Evolutionary conservation across 2,113 vertebrate genomes (phyloP), one percentile per base, ranked within the genome.

Genomic region (Sebastes fasciatus): DNA sequence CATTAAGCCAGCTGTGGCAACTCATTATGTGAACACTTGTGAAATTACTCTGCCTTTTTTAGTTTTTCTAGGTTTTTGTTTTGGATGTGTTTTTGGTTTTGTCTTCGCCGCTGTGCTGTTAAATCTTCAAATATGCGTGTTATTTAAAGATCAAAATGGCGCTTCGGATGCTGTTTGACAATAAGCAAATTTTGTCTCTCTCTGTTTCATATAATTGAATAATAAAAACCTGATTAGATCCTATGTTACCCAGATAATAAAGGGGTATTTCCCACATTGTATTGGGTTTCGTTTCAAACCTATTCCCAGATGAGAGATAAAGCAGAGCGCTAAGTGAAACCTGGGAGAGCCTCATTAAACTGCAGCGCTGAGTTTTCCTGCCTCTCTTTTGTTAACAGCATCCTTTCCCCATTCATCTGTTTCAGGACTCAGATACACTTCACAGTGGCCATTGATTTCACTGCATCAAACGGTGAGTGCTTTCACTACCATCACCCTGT

Each of bases 391-490:
- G 61, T 77, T 86, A 85, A 88, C 77, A 73, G 49, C 52, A 82
- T 80, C 63, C 64, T 86, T 46, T 86, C n/a, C 43, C 46, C 79
- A 21, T 85, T 79, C 58, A 71, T 89, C 63, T 88, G 62, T 94
- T 91, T 75, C 85, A 98, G 98, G 87, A 98, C 97, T 70, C 98
- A 99, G 93, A 97, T 99, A 94, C 97, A 97, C 95, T 99, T 99
- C 95, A 99, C 98, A 0, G 98, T 99, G 93, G 98, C 97, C 93
- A 99, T 99, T 9, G 98, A 99, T 94, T 99, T 99, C 94, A 99
- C 98, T 0, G 98, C 98, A 16, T 99, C 98, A 88, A 99, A 99
- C 76, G 98, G 98, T 98, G 94, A 97, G 97, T 84, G 54, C 80
- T 84, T 69, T n/a, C 4, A 34, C 67, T 54, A 34, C 67, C 23